Percentiles rank a stretch among this genome's conserved stretches.
phyloP scores from a whole-genome alignment of 1,140 invertebrate species.

The Hestina assimilis region DNA sequence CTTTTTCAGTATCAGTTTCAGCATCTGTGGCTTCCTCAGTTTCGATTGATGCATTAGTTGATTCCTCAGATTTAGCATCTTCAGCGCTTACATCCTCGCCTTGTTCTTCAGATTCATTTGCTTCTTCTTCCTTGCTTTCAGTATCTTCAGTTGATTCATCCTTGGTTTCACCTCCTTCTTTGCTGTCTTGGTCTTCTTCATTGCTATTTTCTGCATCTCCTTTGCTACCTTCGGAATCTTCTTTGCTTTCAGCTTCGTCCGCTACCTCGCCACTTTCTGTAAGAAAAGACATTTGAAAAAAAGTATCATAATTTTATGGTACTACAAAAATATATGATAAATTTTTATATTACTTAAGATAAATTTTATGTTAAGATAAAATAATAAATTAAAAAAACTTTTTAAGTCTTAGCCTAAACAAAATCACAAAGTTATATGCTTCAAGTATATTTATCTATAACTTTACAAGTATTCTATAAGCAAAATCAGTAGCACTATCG shows the following conservation, averaged over 20 bases:
- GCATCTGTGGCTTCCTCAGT: conserved; percentile 31
- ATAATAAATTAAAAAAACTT: background rate
- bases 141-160: conserved; percentile 28
- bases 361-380: background rate
- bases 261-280: conserved; percentile 57
- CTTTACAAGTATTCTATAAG: too few species aligned
- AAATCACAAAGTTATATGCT: too few species aligned
- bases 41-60: conserved; percentile 39
- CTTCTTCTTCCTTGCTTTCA: conserved; percentile 49
- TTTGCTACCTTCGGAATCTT: conserved; percentile 37
- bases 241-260: conserved; percentile 39
- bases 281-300: too few species aligned
- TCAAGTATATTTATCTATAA: too few species aligned
- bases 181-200: conserved; percentile 29
- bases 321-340: too few species aligned
- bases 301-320: too few species aligned
- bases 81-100: conserved; percentile 36
- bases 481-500: too few species aligned
- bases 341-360: too few species aligned
- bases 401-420: too few species aligned
- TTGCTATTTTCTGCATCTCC: conserved; percentile 34
- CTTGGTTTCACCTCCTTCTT: conserved; percentile 22
- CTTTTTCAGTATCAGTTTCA: conserved; percentile 36
- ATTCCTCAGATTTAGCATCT: conserved; percentile 41
- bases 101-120: conserved; percentile 31